Evolutionary conservation across 2,113 vertebrate genomes (phyloP), one percentile per base, ranked within the genome.

Genomic region (Mus spicilegus): DNA sequence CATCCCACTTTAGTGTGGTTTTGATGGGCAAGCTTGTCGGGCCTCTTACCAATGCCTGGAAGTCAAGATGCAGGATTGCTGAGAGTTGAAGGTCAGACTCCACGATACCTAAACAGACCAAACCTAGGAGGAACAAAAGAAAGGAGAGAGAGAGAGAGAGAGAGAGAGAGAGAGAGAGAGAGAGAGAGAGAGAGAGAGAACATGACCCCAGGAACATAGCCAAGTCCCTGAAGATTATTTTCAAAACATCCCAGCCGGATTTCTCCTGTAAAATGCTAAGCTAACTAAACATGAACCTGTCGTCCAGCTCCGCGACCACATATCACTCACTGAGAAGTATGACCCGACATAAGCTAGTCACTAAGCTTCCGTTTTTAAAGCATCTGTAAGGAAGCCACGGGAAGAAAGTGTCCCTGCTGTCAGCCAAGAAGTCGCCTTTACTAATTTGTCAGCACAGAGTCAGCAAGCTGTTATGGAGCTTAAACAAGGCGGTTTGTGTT

Each of bases 261-360:
- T 82, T 82, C 80, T 61, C 56, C n/a, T 28, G 39, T n/a, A 82
- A 58, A 82, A 82, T 14, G 22, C 78, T 56, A 24, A 39, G 56
- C 12, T 61, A 82, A 82, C 80, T 39, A 24, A 24, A 82, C 5
- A 39, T n/a, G 54, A 12, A 61, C 36, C n/a, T 61, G 80, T 39
- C 56, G 8, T 26, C 36, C 22, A 9, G 28, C 0, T 24, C 22
- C 6, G 0, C 2, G 56, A 17, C 36, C 39, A 20, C 11, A 5
- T 58, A 39, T 61, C 39, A 36, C 4, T 58, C 78, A 56, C 33
- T 80, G 24, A 82, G 54, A 82, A 39, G 78, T 58, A 13, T n/a
- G 20, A 39, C 6, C 36, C 13, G 1, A 7, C 24, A 11, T 22
- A 39, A 12, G n/a, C 22, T 2, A 2, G 16, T 63, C 13, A 2